Evolutionary conservation across 2,797 vertebrate genomes (phyloP).

Genomic region (Spinus olivaceus): DNA sequence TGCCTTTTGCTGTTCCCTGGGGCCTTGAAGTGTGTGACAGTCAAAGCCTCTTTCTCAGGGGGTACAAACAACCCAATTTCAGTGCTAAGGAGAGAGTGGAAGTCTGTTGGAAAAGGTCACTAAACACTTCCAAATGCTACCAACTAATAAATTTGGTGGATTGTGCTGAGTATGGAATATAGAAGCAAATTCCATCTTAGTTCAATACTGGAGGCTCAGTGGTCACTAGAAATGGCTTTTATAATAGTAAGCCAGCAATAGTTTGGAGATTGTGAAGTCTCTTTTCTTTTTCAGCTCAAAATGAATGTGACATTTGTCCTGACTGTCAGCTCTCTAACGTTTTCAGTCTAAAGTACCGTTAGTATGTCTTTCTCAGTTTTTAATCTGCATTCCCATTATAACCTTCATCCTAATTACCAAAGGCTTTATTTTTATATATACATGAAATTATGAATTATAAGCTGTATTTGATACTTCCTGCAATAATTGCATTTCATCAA

Average conservation of each 20-base stretch:
- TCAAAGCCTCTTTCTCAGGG: background rate
- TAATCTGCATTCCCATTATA: background rate
- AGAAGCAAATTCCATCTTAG: background rate
- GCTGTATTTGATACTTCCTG: background rate
- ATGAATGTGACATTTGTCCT: background rate
- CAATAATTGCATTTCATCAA: background rate
- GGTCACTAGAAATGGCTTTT: background rate
- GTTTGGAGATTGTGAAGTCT: background rate
- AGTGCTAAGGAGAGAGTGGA: background rate
- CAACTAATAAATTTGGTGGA: background rate
- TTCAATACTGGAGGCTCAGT: background rate
- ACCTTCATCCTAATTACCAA: background rate
- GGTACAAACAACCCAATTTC: background rate
- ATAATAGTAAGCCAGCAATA: background rate
- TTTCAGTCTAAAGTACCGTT: background rate
- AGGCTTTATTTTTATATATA: background rate
- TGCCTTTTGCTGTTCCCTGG: background rate
- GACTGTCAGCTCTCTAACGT: background rate
- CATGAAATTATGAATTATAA: background rate
- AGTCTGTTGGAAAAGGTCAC: background rate
- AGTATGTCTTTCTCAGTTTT: background rate
- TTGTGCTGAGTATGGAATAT: background rate
- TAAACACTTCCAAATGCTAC: background rate
- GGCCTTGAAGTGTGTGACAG: background rate
- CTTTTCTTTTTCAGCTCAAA: background rate